phyloP scores from a whole-genome alignment of 2,888 invertebrate species.

The Rambutsinella grinnellia region DNA sequence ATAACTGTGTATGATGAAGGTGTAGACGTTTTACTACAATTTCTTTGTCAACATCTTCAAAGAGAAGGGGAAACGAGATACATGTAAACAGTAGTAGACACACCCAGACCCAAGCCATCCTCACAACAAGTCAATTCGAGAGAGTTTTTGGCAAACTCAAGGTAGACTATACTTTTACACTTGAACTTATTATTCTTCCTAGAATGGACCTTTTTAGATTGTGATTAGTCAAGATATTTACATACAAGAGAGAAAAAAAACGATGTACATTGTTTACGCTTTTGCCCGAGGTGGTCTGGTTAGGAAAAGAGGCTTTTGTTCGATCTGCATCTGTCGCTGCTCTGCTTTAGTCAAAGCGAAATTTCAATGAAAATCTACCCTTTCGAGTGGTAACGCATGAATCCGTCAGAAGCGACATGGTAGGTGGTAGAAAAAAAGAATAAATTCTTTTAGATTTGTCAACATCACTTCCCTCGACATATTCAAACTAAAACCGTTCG shows the following conservation, averaged over 20 bases:
- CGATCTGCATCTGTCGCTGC: not conserved
- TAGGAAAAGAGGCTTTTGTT: not conserved
- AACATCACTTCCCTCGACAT: conserved; percentile 36
- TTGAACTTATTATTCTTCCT: not conserved
- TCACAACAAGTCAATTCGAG: not conserved
- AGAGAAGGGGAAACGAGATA: not conserved
- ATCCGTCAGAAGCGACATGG: too few species aligned
- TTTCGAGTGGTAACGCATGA: too few species aligned
- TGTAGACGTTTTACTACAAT: too few species aligned
- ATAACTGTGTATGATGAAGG: too few species aligned
- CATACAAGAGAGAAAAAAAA: not conserved
- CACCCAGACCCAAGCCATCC: not conserved
- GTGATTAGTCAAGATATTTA: conserved; percentile 3
- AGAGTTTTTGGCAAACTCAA: too few species aligned
- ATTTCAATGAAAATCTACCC: too few species aligned
- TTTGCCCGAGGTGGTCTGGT: conserved; percentile 6
- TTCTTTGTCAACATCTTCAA: conserved; percentile 20
- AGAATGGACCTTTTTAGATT: not conserved
- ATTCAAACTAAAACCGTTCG: too few species aligned
- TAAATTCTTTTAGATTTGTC: conserved; percentile 24
- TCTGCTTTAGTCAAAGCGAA: too few species aligned
- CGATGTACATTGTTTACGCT: not conserved
- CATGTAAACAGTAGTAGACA: not conserved
- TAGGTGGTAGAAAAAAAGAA: not conserved
- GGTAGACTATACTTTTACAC: too few species aligned